Conservation (phyloP, 2,113 vertebrate genomes). For the Lophotis ruficrista region DNA sequence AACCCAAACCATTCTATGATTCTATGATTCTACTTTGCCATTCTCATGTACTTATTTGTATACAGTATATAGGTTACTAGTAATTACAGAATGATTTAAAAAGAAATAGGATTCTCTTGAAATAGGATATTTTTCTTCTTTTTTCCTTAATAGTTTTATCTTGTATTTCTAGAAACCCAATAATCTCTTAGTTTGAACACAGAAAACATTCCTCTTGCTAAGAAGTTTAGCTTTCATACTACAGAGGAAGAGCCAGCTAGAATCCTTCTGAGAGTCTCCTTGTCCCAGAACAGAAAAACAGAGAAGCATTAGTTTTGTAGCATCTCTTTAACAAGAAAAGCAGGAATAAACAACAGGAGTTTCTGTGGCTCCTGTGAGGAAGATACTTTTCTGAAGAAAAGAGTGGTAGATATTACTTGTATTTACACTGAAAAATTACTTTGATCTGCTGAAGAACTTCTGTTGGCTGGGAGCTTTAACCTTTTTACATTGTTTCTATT, state of each 20-base stretch:
- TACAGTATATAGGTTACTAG: background rate
- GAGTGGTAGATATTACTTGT: background rate
- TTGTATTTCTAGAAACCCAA: background rate
- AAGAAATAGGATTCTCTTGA: background rate
- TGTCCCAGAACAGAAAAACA: background rate
- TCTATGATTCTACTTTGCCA: background rate
- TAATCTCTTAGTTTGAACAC: background rate
- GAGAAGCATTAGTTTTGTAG: background rate
- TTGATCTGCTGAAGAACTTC: background rate
- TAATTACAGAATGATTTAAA: background rate
- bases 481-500: background rate
- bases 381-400: background rate
- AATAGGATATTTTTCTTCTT: background rate
- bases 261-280: background rate
- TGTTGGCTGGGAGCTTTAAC: background rate
- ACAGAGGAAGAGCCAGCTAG: background rate
- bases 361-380: background rate
- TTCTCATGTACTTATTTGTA: background rate
- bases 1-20: too few relatives aligned
- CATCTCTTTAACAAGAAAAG: background rate
- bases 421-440: background rate
- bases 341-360: background rate
- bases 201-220: background rate
- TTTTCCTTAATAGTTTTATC: background rate
- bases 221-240: background rate